A percentile compares a stretch with the other conserved stretches of the same genome.
Conservation (phyloP, 2,888 invertebrate genomes). For the Leptinotarsa rubiginosa region DNA sequence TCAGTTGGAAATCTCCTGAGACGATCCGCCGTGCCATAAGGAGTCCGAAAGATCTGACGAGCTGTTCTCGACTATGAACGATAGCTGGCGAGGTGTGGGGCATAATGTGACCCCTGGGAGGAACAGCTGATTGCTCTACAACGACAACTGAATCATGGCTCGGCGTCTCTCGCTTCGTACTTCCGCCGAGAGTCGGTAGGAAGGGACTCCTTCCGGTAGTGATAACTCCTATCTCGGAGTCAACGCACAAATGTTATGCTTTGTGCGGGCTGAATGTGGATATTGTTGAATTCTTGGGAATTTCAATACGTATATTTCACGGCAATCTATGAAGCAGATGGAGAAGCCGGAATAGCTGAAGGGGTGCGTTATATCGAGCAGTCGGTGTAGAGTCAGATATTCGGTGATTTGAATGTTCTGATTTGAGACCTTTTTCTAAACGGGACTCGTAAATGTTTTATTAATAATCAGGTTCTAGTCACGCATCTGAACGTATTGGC, state of each 20-base stretch:
- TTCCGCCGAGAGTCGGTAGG: conserved; percentile 43
- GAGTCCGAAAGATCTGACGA: conserved; percentile 58
- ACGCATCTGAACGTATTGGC: too few species aligned
- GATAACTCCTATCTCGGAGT: conserved; percentile 42
- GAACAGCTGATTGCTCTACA: conserved; percentile 61
- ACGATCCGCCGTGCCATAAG: conserved; percentile 56
- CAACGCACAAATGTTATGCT: conserved; percentile 36
- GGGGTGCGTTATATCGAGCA: background rate
- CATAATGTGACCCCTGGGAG: conserved; percentile 63
- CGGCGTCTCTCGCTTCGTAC: conserved; percentile 28
- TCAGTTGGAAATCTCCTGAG: conserved; percentile 59
- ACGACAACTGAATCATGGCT: conserved; percentile 59
- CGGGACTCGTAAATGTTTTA: too few species aligned
- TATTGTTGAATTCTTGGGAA: conserved; percentile 24
- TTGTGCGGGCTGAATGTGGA: conserved; percentile 32
- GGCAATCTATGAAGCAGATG: background rate
- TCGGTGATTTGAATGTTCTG: too few species aligned
- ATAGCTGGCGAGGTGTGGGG: conserved; percentile 60
- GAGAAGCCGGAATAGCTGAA: background rate
- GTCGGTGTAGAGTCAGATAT: background rate
- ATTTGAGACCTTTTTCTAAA: too few species aligned
- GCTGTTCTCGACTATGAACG: conserved; percentile 56
- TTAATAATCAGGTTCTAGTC: too few species aligned
- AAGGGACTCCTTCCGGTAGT: conserved; percentile 39
- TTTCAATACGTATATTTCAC: conserved; percentile 6